These are phyloP conservation scores for Drosophila triauraria DNA, from an alignment of 1,140 invertebrate genomes.

Conservation along the genomic window DNA sequence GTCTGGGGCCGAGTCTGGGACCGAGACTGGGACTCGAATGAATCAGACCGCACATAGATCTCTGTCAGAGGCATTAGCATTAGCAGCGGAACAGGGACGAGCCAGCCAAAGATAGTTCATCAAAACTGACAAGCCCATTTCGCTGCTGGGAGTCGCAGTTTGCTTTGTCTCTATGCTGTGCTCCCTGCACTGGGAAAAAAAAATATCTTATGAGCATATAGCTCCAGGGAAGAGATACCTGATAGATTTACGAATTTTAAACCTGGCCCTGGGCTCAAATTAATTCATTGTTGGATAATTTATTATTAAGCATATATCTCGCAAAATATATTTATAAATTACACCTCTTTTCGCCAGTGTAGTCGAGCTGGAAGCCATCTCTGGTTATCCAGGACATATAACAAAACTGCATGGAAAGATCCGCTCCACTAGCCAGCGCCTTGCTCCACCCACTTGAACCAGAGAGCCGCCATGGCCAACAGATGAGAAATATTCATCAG, in stretches of 20 bases:
- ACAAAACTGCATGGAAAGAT: slow-evolving; percentile 61
- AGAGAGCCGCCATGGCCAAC: slow-evolving; percentile 51
- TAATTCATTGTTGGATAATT: no score
- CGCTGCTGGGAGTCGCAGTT: slow-evolving; percentile 42
- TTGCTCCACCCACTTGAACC: slow-evolving; percentile 6
- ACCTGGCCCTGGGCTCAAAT: no score
- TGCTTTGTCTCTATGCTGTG: slow-evolving; percentile 2
- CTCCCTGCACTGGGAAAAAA: background rate
- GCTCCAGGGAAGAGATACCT: no score
- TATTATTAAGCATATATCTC: no score
- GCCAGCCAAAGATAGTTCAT: slow-evolving; percentile 74
- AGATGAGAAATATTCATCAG: slow-evolving; percentile 78
- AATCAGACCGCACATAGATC: slow-evolving; percentile 80
- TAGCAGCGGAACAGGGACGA: slow-evolving; percentile 53
- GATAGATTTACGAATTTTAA: no score
- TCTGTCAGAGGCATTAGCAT: slow-evolving; percentile 75
- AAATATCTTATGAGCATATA: background rate
- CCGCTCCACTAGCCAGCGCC: slow-evolving; percentile 20
- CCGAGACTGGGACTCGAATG: slow-evolving; percentile 50
- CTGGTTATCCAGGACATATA: slow-evolving; percentile 55
- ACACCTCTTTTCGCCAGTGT: background rate
- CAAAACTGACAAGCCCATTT: slow-evolving; percentile 81
- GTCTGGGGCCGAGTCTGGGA: slow-evolving; percentile 16
- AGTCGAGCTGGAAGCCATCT: slow-evolving; percentile 19
- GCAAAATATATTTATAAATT: no score